These are phyloP conservation scores for Ictidomys tridecemlineatus DNA, from an alignment of 2,113 vertebrate species.

Conservation along the genomic window DNA sequence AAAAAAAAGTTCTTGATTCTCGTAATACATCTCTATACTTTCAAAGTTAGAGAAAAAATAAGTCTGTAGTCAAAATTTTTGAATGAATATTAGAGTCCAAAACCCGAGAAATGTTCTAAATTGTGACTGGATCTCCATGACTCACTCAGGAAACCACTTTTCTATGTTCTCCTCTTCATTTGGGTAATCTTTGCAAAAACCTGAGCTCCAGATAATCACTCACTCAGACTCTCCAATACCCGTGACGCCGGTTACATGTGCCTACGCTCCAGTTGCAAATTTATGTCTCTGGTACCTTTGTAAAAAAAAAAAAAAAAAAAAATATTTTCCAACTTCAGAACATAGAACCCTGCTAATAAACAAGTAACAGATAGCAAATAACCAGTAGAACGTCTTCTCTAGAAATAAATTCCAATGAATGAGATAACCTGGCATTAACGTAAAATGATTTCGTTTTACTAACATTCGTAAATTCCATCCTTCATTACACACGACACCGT, in stretches of 20 bases:
- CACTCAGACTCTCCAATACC: neutral
- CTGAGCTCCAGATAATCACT: neutral
- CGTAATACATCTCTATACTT: neutral
- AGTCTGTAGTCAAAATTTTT: neutral
- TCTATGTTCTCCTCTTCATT: neutral
- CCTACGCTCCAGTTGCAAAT: neutral
- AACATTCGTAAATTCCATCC: neutral
- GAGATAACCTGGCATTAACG: neutral
- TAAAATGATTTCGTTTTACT: constrained; percentile 23
- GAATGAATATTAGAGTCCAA: neutral
- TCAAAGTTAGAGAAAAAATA: neutral
- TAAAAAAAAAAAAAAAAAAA: constrained; percentile 52
- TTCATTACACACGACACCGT: neutral
- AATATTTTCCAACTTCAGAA: constrained; percentile 51
- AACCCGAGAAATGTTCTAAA: neutral
- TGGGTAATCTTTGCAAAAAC: neutral
- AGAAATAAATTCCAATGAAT: constrained; percentile 31
- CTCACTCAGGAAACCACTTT: fast-evolving
- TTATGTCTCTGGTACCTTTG: neutral
- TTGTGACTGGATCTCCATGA: neutral
- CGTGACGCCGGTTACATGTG: neutral
- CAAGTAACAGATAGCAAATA: neutral
- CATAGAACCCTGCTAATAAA: constrained; percentile 39
- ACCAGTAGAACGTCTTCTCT: constrained; percentile 7
- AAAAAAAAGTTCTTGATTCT: neutral